These are phyloP conservation scores for Acanthococcus lagerstroemiae DNA, from an alignment of 2,888 invertebrate genomes.

Conservation along the genomic window DNA sequence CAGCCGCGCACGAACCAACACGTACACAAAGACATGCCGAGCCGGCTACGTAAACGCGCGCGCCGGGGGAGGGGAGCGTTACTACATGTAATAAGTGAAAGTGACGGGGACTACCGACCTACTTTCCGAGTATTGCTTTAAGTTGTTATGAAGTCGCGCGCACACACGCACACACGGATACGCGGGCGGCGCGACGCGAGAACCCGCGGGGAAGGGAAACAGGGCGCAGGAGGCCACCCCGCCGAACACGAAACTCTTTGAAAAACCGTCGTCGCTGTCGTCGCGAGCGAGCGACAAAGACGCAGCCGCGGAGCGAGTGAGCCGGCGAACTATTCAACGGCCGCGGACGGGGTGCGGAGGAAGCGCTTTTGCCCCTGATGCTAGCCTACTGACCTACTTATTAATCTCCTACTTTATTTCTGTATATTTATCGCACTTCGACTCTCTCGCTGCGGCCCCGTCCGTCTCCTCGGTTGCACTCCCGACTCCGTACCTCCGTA, in stretches of 20 bases:
- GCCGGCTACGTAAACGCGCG: background rate
- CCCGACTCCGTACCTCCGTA: too few species aligned
- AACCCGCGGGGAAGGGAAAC: constrained; percentile 8
- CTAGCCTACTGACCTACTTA: constrained; percentile 31
- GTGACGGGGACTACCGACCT: constrained; percentile 34
- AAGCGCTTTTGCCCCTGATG: constrained; percentile 28
- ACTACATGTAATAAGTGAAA: constrained; percentile 35
- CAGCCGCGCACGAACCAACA: too few species aligned
- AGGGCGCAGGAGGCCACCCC: constrained; percentile 23
- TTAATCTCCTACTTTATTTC: constrained; percentile 30
- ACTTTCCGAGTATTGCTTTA: constrained; percentile 31
- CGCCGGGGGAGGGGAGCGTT: constrained; percentile 14
- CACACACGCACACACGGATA: background rate
- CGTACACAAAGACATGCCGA: too few species aligned
- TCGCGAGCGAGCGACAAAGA: background rate
- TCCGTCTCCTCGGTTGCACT: too few species aligned
- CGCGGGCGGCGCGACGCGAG: constrained; percentile 10
- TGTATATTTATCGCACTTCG: constrained; percentile 25
- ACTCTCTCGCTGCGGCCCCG: background rate
- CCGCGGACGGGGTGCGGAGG: background rate
- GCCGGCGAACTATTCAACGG: constrained; percentile 17
- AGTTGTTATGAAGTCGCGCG: constrained; percentile 27
- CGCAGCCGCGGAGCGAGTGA: too few species aligned
- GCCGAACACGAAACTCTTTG: constrained; percentile 16
- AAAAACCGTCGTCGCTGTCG: constrained; percentile 13